Base-by-base conservation (phyloP, 2,797 vertebrate genomes). In the Anas acuta region DNA sequence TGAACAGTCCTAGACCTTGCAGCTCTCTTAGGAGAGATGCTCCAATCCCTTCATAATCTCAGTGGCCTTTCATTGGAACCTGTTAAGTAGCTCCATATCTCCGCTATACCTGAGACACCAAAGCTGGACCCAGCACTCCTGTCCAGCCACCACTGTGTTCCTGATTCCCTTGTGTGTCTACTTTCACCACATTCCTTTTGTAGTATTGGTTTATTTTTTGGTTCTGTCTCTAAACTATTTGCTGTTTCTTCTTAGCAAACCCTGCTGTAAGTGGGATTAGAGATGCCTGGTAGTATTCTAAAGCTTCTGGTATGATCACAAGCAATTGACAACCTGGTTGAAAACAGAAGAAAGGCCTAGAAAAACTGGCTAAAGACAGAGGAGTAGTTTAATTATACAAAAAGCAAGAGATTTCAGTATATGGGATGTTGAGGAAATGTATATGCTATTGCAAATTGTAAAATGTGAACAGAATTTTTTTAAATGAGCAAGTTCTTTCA, bases 261-360 rank as follows among this genome's bases (percentile, higher is more conserved):
- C 2, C 1, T 49, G 19, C 6, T 21, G 5, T 13, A n/a, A 51
- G 18, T 32, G 30, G 33, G 11, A 26, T 23, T 51, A 39, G 8
- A 76, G 64, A 45, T 70, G 3, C 53, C 25, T 53, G 13, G 23
- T 80, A 74, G 11, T 23, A 25, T 85, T 74, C 65, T 74, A 49
- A 30, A 91, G 14, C 10, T 30, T 58, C 15, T 56, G 28, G 22
- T 37, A 18, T n/a, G 62, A 32, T 60, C 32, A 11, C 13, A 39
- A 49, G 18, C 30, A 39, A 33, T 11, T 39, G n/a, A 16, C 7
- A 21, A 26, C 13, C 4, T 25, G 0, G 0, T 21, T 11, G 5
- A n/a, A 79, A 85, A 20, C 4, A 53, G 22, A 51, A 69, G 14
- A 79, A 89, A 76, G 28, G 9, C 7, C 45, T 71, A 66, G 20